Base-by-base conservation (phyloP, 1,140 invertebrate genomes). In the Drosophila pseudoananassae region DNA sequence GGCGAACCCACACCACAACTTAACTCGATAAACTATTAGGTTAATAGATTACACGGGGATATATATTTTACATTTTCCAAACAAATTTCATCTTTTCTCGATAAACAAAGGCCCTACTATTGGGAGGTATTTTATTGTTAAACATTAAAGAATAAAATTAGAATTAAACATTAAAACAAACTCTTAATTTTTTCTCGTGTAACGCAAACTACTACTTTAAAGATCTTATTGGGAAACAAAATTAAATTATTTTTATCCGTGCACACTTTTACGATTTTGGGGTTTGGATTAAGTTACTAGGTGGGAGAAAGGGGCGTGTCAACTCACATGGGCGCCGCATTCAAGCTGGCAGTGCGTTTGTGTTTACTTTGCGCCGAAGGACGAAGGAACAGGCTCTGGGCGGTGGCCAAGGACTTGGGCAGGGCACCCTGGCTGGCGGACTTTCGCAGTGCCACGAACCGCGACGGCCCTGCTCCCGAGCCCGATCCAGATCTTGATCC, bases 381-480 rank as follows among this genome's bases (percentile, higher is more conserved):
- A 54, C 85, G 81, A 43, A 66, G 69, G 53, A 63, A 59, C 4
- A 82, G 56, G 64, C 49, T 87, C 40, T 88, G 82, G 53, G 83
- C 82, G 25, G 83, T 88, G 82, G 78, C 70, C 78, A 87, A 69
- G 58, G 83, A 69, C 80, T 88, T 87, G 70, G 82, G 82, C 47
- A 87, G 40, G 43, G 82, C 82, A 36, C 82, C 82, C 74, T 87
- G 82, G 25, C 82, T 87, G 75, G 82, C 78, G 53, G 82, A 87
- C 74, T 87, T 87, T 51, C 78, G 70, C 12, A 87, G 66, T 12
- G 61, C 59, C 40, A 71, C 82, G 43, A 87, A 75, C 6, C 82
- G 82, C 17, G 76, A 61, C 64, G 60, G 7, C 71, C 54, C 61
- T 9, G 33, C 45, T 27, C 54, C 36, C 27, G 38, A 14, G 23